These are phyloP conservation scores for Pelecanoides urinatrix DNA, from an alignment of 2,113 vertebrate genomes.

Conservation along the genomic window DNA sequence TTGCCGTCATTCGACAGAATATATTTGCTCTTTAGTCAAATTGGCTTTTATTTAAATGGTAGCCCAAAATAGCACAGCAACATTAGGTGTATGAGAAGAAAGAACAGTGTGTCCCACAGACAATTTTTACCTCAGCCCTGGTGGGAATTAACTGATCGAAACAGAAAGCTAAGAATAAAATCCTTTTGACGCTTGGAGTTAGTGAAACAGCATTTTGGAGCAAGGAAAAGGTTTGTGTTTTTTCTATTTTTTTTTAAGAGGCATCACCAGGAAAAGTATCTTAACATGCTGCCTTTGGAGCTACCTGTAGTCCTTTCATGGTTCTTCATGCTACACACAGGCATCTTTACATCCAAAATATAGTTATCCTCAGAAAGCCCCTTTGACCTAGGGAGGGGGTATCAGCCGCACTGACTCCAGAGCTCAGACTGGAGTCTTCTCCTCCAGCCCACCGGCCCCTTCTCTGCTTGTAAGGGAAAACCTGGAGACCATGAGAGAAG, in stretches of 20 bases:
- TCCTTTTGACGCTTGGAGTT: background rate
- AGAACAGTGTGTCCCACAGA: slow-evolving; percentile 69
- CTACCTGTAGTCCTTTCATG: background rate
- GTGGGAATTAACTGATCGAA: slow-evolving; percentile 58
- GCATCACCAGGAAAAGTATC: background rate
- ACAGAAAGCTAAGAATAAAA: slow-evolving; percentile 56
- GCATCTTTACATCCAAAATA: background rate
- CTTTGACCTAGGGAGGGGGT: background rate
- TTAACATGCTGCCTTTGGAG: background rate
- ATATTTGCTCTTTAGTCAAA: slow-evolving; percentile 82
- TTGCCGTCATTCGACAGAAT: slow-evolving; percentile 69
- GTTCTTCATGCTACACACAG: background rate
- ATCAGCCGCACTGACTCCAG: fast-evolving
- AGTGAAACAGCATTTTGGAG: slow-evolving; percentile 42
- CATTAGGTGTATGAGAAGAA: slow-evolving; percentile 69
- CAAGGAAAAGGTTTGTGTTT: background rate
- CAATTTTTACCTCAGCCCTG: slow-evolving; percentile 55
- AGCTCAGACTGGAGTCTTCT: background rate
- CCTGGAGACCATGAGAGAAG: background rate
- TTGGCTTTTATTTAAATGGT: slow-evolving; percentile 81
- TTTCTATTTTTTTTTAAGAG: background rate
- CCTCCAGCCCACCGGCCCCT: background rate
- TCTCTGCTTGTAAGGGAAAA: background rate
- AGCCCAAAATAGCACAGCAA: slow-evolving; percentile 76
- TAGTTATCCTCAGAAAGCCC: background rate